Evolutionary conservation across 2,113 vertebrate species (phyloP), one percentile per base, ranked within the genome.

Genomic region (Proterorhinus semilunaris): DNA sequence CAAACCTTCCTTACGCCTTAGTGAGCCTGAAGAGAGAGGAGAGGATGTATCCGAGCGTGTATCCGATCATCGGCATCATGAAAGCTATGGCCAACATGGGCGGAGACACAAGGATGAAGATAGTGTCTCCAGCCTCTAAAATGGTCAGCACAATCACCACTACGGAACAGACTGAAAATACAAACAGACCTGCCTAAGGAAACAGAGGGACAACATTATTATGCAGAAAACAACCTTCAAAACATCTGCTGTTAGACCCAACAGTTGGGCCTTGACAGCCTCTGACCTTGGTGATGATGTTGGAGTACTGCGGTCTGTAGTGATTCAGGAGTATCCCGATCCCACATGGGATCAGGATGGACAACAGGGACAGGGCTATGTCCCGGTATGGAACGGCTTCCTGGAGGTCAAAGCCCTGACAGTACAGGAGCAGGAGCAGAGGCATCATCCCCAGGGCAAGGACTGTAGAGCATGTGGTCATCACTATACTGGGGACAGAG

Each of bases 381-480:
- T 85, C 68, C 16, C 16, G 43, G 11, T 94, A 96, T 48, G 95
- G 95, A 15, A 98, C 79, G 10, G 85, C 86, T 16, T 59, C 62
- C 71, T 90, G 83, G 75, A 94, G 74, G 51, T 58, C 58, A 0
- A 95, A 87, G 46, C 92, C 94, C 79, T 85, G 84, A 3, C 76
- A 91, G 86, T 95, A 96, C 64, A 96, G 0, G 71, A 86, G 92
- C 45, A 96, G 86, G 54, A 95, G 91, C 58, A 96, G 91, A 10
- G 95, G 94, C 94, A 94, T 94, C 91, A 96, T 89, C 68, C 90
- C 95, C 78, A 93, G 82, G 42, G 93, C 93, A 83, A 89, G 73
- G 68, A 93, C 45, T 0, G 88, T 93, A 49, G 94, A 96, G 69
- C 90, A 95, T 10, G 90, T 75, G 0, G 95, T 96, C 94, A 95